Conservation (phyloP, 2,888 invertebrate species). For the Hoplodrina blanda region DNA sequence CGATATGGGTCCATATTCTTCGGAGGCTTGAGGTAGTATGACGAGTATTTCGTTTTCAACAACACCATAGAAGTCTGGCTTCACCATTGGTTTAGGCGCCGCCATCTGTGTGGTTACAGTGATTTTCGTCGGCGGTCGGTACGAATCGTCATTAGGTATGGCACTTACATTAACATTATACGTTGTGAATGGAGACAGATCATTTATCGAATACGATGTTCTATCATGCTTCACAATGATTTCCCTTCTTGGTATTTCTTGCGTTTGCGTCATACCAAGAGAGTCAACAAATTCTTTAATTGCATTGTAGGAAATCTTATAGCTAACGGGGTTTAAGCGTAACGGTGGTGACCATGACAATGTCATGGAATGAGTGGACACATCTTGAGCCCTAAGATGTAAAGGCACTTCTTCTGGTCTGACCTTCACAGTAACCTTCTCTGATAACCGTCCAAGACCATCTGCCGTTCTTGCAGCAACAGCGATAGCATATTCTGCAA, state of each 20-base stretch:
- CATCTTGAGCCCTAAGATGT: constrained; percentile 96
- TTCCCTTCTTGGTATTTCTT: constrained; percentile 94
- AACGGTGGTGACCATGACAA: constrained; percentile 97
- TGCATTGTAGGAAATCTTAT: constrained; percentile 97
- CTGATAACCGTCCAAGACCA: constrained; percentile 96
- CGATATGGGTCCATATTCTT: constrained; percentile 99
- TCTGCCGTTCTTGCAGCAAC: constrained; percentile 96
- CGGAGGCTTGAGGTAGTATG: constrained; percentile 98
- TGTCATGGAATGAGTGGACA: constrained; percentile 98
- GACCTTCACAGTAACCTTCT: constrained; percentile 97
- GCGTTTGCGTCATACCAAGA: constrained; percentile 97
- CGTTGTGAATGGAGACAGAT: constrained; percentile 97
- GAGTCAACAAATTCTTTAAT: constrained; percentile 98
- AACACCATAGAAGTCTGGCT: constrained; percentile 98
- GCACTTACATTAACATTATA: constrained; percentile 98
- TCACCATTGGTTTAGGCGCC: constrained; percentile 98
- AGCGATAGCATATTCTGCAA: constrained; percentile 97
- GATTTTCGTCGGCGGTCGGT: constrained; percentile 97
- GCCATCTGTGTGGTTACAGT: constrained; percentile 99
- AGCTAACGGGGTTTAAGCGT: constrained; percentile 96
- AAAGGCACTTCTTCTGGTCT: constrained; percentile 98
- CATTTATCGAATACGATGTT: constrained; percentile 95
- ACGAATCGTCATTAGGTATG: constrained; percentile 95
- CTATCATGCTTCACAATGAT: constrained; percentile 93
- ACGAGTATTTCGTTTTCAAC: constrained; percentile 96